Conservation (phyloP, 1,140 invertebrate genomes). For the Streblospio benedicti region DNA sequence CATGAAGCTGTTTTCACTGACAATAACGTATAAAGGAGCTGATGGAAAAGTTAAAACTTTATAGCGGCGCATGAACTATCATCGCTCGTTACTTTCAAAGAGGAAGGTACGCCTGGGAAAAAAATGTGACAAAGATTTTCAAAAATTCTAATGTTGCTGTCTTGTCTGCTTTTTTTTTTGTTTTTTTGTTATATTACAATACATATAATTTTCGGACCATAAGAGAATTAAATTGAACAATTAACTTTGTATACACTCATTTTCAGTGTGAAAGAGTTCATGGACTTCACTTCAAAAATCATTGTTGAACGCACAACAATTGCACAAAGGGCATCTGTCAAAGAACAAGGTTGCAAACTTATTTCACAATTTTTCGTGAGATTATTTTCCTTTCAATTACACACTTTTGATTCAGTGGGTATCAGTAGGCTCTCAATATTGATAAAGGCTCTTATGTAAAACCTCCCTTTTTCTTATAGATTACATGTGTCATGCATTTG, state of each 20-base stretch:
- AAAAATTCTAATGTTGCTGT: neutral
- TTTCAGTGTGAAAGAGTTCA: constrained; percentile 81
- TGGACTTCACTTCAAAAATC: constrained; percentile 90
- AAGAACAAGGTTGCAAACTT: constrained; percentile 50
- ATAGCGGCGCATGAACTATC: constrained; percentile 77
- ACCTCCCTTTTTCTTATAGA: constrained; percentile 54
- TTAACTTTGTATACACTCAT: neutral
- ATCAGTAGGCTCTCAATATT: neutral
- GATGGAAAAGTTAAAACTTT: constrained; percentile 61
- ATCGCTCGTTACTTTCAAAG: constrained; percentile 91
- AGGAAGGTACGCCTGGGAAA: constrained; percentile 50
- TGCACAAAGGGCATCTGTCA: constrained; percentile 67
- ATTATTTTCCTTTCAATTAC: neutral
- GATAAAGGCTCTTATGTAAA: neutral
- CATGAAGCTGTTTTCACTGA: constrained; percentile 78
- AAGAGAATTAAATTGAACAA: neutral
- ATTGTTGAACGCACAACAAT: constrained; percentile 68
- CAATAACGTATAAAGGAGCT: constrained; percentile 68
- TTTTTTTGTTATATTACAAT: neutral
- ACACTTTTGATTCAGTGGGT: neutral
- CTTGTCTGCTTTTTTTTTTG: neutral
- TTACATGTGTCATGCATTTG: constrained; percentile 93
- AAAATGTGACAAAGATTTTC: neutral
- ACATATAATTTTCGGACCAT: neutral
- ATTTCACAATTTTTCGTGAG: neutral